Conservation (phyloP, 2,797 vertebrate species). For the Pteropus rufus region DNA sequence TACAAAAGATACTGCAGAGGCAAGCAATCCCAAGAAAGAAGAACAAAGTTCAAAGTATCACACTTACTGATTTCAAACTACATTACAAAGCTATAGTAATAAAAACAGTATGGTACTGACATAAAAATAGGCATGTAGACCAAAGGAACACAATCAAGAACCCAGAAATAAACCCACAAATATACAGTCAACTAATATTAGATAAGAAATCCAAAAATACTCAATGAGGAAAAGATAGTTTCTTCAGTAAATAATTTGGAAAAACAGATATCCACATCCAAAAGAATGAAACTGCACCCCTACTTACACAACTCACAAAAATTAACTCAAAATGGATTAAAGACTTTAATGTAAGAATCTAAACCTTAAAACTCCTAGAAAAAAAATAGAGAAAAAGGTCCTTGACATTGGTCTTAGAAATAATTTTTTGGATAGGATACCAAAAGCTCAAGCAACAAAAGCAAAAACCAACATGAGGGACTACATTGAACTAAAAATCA, state of each 20-base stretch:
- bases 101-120: not conserved
- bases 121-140: not conserved
- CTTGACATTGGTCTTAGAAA: not conserved
- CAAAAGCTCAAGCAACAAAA: not conserved
- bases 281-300: not conserved
- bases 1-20: not conserved
- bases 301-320: not conserved
- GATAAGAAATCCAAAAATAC: not conserved
- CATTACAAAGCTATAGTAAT: not conserved
- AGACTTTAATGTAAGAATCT: not conserved
- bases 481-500: not conserved
- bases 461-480: not conserved
- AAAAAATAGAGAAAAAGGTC: not conserved
- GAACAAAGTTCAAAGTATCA: not conserved
- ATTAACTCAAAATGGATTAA: not conserved
- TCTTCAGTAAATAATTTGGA: not conserved
- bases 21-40: not conserved
- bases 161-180: not conserved
- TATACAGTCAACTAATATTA: not conserved
- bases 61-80: not conserved
- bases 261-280: not conserved
- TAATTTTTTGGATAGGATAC: not conserved
- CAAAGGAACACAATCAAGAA: not conserved
- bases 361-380: not conserved
- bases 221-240: not conserved